Evolutionary conservation across 92 coral and sea anemone species (phyloP), one percentile per base, ranked within the genome.

Genomic region (Porites rus): DNA sequence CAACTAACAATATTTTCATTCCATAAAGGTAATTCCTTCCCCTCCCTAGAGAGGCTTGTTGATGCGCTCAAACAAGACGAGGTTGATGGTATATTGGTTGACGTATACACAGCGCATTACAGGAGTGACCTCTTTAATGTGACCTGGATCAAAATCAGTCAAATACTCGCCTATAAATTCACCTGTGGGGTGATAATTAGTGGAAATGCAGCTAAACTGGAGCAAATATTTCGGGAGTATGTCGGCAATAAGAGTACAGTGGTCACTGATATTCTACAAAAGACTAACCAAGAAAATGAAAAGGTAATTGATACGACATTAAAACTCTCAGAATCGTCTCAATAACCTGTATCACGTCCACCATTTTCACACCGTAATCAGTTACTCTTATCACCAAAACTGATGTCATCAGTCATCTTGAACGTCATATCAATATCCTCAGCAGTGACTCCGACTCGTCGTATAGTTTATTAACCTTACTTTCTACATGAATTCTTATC

Each of bases 31-130:
- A 82, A 75, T 52, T 85, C 88, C 2, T 94, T 83, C 75, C 63
- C 91, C 18, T 69, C 91, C 76, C 74, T 92, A 14, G 91, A 90
- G 65, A 75, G 64, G 24, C 72, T 94, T 38, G 90, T 88, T 17
- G 72, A 56, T 13, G 92, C 95, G 13, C 81, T 94, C n/a, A 77
- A 76, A 67, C 10, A 60, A 1, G 93, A 85, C 43, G 83, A 81
- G 2, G 92, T 89, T 46, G 95, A 94, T 31, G 98, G 98, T 12
- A 92, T 92, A 53, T 81, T 94, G 14, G 92, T 94, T 2, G 98
- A 94, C 64, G 79, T 92, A 68, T 94, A 94, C 81, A 84, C 92
- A 64, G 98, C 98, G 22, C 80, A 87, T 56, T 92, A 90, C 62
- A 76, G 94, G 60, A 82, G 91, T 13, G 98, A 94, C 31, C 72